Evolutionary conservation across 2,113 vertebrate genomes (phyloP).

Genomic region (Cyanoderma ruficeps): DNA sequence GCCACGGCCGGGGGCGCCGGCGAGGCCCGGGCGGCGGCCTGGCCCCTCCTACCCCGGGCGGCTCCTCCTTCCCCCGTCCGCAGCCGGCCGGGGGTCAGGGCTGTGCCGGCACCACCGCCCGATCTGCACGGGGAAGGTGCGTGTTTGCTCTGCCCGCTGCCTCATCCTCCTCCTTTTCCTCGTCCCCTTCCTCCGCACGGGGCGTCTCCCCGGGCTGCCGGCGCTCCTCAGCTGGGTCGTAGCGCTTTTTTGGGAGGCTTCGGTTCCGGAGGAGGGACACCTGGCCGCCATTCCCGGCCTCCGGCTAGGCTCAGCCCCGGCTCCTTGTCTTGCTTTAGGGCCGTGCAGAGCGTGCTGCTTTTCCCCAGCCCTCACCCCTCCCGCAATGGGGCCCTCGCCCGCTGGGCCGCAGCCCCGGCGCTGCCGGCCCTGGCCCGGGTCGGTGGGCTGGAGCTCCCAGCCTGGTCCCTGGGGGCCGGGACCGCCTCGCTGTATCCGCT

Average conservation of each 20-base stretch:
- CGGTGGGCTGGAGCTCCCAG: neutral
- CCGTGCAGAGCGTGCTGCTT: neutral
- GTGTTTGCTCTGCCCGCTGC: neutral
- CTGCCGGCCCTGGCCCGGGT: neutral
- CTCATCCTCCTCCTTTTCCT: neutral
- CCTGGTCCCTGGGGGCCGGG: neutral
- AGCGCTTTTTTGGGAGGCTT: neutral
- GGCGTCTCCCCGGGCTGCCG: too few species aligned
- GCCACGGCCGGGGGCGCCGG: neutral
- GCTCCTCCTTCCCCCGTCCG: neutral
- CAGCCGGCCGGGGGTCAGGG: neutral
- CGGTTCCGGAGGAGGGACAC: neutral
- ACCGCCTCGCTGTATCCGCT: accelerated
- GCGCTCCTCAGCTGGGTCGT: neutral
- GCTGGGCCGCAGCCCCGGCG: neutral
- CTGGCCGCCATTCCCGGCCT: neutral
- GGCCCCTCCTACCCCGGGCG: neutral
- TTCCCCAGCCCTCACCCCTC: neutral
- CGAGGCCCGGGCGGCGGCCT: neutral
- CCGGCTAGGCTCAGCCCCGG: neutral
- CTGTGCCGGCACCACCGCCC: neutral
- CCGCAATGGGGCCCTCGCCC: accelerated
- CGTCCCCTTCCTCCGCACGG: neutral
- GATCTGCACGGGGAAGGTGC: neutral
- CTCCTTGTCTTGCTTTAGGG: neutral